Evolutionary conservation across 2,113 vertebrate species (phyloP), one percentile per base, ranked within the genome.

Genomic region (Scophthalmus maximus): DNA sequence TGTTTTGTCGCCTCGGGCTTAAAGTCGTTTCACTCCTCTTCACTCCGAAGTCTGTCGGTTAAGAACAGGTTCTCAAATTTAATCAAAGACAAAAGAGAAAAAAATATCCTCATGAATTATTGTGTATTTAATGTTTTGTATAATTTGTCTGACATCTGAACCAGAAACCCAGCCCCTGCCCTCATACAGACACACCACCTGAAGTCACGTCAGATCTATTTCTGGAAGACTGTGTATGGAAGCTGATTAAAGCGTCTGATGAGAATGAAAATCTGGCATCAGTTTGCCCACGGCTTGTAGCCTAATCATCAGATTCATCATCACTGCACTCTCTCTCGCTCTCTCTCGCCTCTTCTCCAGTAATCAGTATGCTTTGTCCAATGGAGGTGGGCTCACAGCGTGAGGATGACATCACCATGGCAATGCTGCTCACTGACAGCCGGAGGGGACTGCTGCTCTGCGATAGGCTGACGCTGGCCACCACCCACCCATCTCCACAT

Each of bases 331-430:
- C 20, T 23, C 47, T 25, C 10, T 50, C 47, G 11, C 20, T 23
- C 46, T 15, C 50, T 7, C 50, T 15, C 49, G 4, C 23, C 50
- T 61, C 79, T 83, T 63, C 58, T 52, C 38, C 62, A 59, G 73
- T 59, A 81, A 88, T 87, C 83, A 81, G 89, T 15, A 9, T 9
- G 79, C 81, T 84, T 82, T 86, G 76, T 63, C 51, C 53, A 18
- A 65, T 6, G 32, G 58, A 76, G 76, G 82, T 55, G 27, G 77
- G 76, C 76, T 71, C 76, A 58, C 67, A 64, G 80, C 73, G 64
- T 66, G 58, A 81, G 57, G 65, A 88, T 84, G 85, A 87, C 81
- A 84, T 83, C 81, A 79, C 74, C 69, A 82, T 81, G 72, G 82
- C 72, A 68, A 88, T 80, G 52, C 44, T 57, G 69, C 62, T 78